Percentiles rank a stretch among this genome's conserved stretches.
phyloP scores from a whole-genome alignment of 2,888 invertebrate genomes.

The Epistrophe grossulariae region DNA sequence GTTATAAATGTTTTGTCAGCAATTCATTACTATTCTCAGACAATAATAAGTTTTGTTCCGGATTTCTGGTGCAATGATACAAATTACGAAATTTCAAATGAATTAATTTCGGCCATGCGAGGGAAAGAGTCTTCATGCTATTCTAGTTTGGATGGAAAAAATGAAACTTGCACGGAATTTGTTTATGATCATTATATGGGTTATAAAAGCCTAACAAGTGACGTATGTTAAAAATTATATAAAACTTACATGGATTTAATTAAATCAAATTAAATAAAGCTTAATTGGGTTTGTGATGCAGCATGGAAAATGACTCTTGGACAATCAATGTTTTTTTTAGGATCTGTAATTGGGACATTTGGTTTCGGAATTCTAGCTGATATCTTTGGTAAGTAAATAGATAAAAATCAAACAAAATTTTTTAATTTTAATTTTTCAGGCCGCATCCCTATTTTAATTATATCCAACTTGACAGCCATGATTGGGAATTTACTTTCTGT shows the following conservation, averaged over 20 bases:
- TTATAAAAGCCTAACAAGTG: slow-evolving; percentile 86
- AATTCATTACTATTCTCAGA: slow-evolving; percentile 86
- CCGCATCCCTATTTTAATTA: slow-evolving; percentile 85
- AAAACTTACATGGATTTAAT: background rate
- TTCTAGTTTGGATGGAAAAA: background rate
- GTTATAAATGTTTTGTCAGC: slow-evolving; percentile 85
- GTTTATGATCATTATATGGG: slow-evolving; percentile 85
- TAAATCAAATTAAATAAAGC: slow-evolving; percentile 1
- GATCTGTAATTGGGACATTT: slow-evolving; percentile 86
- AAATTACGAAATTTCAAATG: slow-evolving; percentile 5
- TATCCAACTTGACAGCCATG: slow-evolving; percentile 85
- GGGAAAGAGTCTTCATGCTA: slow-evolving; percentile 34
- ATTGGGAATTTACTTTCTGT: slow-evolving; percentile 85
- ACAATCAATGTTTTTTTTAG: slow-evolving; percentile 87
- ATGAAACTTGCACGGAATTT: slow-evolving; percentile 84
- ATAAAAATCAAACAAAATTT: background rate
- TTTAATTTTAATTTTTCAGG: slow-evolving; percentile 78
- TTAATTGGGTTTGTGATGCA: slow-evolving; percentile 86
- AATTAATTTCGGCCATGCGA: slow-evolving; percentile 12
- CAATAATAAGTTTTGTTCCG: slow-evolving; percentile 86
- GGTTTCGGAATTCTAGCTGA: slow-evolving; percentile 86
- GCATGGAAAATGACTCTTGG: slow-evolving; percentile 86
- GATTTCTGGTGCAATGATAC: slow-evolving; percentile 82
- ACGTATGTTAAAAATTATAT: slow-evolving; percentile 82
- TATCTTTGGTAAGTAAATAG: slow-evolving; percentile 81